Conservation (phyloP, 2,797 vertebrate genomes). For the Toxotes lorentzi region DNA sequence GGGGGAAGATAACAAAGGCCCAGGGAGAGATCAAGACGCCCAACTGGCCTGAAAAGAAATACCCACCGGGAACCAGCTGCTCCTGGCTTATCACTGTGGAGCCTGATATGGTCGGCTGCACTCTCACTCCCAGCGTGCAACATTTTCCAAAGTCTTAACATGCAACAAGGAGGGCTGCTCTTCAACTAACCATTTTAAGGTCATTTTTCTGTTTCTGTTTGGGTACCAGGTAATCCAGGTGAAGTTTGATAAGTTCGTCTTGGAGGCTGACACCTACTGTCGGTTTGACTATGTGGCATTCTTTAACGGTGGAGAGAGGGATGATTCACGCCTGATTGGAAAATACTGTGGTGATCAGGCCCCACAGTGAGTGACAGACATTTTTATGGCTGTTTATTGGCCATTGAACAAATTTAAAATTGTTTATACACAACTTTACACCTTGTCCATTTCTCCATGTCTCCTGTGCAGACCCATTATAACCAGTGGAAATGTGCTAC, state of each 20-base stretch:
- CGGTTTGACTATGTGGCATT: constrained; percentile 93
- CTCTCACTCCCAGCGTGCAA: neutral
- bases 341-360: constrained; percentile 89
- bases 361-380: constrained; percentile 84
- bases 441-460: neutral
- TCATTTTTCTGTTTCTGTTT: constrained; percentile 42
- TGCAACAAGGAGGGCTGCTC: neutral
- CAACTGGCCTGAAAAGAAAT: constrained; percentile 93
- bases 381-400: neutral
- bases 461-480: constrained; percentile 79
- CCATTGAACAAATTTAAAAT: neutral
- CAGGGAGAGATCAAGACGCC: constrained; percentile 91
- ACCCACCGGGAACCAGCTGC: constrained; percentile 91
- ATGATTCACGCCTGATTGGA: constrained; percentile 88
- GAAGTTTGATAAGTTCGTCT: constrained; percentile 90
- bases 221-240: constrained; percentile 88
- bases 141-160: neutral
- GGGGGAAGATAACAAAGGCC: constrained; percentile 91
- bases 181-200: no score
- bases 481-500: constrained; percentile 86
- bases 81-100: constrained; percentile 94
- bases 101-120: constrained; percentile 83
- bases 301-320: constrained; percentile 88
- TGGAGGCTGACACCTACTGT: constrained; percentile 91
- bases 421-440: neutral